A percentile compares a stretch with the other conserved stretches of the same genome.
Conservation (phyloP, 2,888 invertebrate genomes). For the Aphodius sticticus region DNA sequence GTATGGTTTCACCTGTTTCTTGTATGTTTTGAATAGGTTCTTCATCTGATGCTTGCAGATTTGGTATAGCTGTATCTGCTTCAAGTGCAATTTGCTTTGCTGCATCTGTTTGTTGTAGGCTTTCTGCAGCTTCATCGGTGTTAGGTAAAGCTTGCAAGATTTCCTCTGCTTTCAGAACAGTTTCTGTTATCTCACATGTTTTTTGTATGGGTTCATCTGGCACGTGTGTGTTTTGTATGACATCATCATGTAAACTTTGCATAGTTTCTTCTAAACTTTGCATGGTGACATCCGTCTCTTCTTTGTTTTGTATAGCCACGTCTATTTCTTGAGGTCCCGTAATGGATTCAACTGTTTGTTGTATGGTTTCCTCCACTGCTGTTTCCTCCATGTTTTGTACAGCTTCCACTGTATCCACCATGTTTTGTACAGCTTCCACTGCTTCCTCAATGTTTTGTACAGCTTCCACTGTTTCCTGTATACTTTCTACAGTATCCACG, state of each 20-base stretch:
- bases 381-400: slow-evolving; percentile 15
- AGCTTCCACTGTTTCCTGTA: slow-evolving; percentile 9
- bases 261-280: no score
- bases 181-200: background rate
- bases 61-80: background rate
- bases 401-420: background rate
- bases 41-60: background rate
- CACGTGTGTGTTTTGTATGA: no score
- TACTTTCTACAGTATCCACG: background rate
- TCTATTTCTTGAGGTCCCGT: no score
- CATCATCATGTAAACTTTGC: no score
- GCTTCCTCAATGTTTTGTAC: background rate
- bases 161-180: background rate
- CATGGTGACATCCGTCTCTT: no score
- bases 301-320: no score
- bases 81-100: background rate
- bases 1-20: background rate
- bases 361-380: slow-evolving; percentile 8
- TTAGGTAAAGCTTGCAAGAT: background rate
- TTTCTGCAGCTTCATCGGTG: background rate
- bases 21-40: background rate
- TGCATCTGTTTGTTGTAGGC: background rate
- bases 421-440: slow-evolving; percentile 24
- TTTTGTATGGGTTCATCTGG: slow-evolving; percentile 9
- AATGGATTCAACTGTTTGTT: background rate